phyloP scores from a whole-genome alignment of 2,888 invertebrate species.

The Spodoptera littoralis region DNA sequence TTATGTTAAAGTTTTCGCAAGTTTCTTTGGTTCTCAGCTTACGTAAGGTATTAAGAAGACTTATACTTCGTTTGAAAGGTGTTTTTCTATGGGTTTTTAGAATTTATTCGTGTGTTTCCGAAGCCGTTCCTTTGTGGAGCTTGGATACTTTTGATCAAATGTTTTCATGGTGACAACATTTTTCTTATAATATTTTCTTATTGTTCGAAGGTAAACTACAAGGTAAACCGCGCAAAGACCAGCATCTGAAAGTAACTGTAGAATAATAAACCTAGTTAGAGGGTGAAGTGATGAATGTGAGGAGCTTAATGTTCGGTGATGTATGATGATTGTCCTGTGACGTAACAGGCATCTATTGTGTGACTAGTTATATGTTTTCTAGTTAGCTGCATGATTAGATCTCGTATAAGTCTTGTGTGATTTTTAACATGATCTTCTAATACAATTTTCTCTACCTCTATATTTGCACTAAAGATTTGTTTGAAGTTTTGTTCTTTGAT shows the following conservation, averaged over 20 bases:
- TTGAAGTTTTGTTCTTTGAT: too few relatives aligned
- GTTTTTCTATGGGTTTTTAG: not conserved
- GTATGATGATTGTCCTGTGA: too few relatives aligned
- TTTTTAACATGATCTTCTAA: too few relatives aligned
- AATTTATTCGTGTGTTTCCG: slow-evolving; percentile 35
- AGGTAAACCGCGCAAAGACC: slow-evolving; percentile 46
- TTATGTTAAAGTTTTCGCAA: slow-evolving; percentile 26
- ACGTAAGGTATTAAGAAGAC: slow-evolving; percentile 8
- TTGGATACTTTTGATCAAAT: not conserved
- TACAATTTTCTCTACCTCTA: too few relatives aligned
- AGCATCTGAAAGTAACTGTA: slow-evolving; percentile 40
- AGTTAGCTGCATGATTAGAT: too few relatives aligned
- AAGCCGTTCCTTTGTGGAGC: slow-evolving; percentile 29
- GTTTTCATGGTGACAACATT: slow-evolving; percentile 29
- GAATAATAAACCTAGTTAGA: slow-evolving; percentile 23
- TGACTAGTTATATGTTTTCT: too few relatives aligned
- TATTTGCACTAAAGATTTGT: too few relatives aligned
- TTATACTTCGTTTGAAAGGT: slow-evolving; percentile 1
- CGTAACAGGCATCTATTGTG: too few relatives aligned
- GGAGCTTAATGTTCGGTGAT: not conserved
- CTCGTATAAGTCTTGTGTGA: too few relatives aligned
- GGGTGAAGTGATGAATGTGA: slow-evolving; percentile 8
- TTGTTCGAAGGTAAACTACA: slow-evolving; percentile 48
- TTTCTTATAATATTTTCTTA: slow-evolving; percentile 39
- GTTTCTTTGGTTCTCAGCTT: slow-evolving; percentile 20